Percentiles rank a stretch among this genome's conserved stretches.
phyloP scores from a whole-genome alignment of 1,140 invertebrate genomes.

The Drosophila mayri region DNA sequence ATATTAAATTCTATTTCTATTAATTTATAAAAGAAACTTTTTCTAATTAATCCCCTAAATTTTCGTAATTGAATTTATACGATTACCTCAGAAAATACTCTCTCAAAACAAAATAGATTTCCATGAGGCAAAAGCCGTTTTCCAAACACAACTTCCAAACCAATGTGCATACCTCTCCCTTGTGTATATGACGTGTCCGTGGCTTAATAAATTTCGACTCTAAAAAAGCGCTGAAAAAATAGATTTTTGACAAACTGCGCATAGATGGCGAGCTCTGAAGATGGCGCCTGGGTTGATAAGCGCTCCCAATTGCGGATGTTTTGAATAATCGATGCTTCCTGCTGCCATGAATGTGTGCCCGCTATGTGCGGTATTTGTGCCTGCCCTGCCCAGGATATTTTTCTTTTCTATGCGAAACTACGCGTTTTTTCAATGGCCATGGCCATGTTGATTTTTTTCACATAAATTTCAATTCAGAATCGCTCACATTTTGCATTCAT shows the following conservation, averaged over 20 bases:
- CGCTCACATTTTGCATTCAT: conserved; percentile 61
- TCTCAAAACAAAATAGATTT: neutral
- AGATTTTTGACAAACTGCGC: conserved; percentile 77
- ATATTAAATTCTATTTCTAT: neutral
- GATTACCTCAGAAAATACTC: neutral
- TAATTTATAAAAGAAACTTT: too few relatives aligned
- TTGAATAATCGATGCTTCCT: conserved; percentile 83
- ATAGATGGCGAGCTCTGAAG: conserved; percentile 46
- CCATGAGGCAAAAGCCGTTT: neutral
- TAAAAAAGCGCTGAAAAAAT: conserved; percentile 29
- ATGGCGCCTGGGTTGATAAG: conserved; percentile 77
- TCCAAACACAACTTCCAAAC: neutral
- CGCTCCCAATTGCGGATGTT: conserved; percentile 77
- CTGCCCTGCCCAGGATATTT: conserved; percentile 41
- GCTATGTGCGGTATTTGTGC: neutral
- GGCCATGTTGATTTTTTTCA: conserved; percentile 54
- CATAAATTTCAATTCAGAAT: conserved; percentile 73
- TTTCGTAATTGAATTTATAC: too few relatives aligned
- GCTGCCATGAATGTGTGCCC: conserved; percentile 24
- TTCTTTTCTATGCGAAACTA: conserved; percentile 29
- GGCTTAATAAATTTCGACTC: conserved; percentile 39
- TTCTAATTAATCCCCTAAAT: neutral
- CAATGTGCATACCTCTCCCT: conserved; percentile 7
- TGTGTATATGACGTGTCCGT: conserved; percentile 8
- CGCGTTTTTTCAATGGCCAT: conserved; percentile 17